Percentiles rank a stretch among this genome's conserved stretches.
phyloP scores from a whole-genome alignment of 64 coral and sea anemone genomes.

The Hydrozoanthus tunicans region DNA sequence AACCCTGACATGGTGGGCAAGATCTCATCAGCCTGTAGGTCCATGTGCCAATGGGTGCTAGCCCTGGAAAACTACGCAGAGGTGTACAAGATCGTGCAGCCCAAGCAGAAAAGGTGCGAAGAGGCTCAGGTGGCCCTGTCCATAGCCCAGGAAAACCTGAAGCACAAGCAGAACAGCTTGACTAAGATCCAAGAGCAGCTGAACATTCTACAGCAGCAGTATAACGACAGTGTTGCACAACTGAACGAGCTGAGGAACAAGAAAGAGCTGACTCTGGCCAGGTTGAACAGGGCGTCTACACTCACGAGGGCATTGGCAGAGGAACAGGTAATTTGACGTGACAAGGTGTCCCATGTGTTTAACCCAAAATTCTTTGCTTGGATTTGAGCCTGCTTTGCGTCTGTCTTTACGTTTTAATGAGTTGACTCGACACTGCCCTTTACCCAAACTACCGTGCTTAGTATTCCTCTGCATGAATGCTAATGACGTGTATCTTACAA shows the following conservation, averaged over 20 bases:
- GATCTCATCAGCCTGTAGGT: constrained; percentile 90
- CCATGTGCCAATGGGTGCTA: constrained; percentile 96
- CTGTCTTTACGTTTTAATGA: too few species aligned
- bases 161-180: constrained; percentile 86
- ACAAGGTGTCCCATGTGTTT: too few species aligned
- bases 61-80: constrained; percentile 95
- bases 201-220: constrained; percentile 76
- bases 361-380: too few species aligned
- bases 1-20: constrained; percentile 92
- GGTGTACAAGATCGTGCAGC: constrained; percentile 91
- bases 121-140: constrained; percentile 75
- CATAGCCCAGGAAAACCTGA: constrained; percentile 82
- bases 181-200: constrained; percentile 81
- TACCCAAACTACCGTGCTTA: too few species aligned
- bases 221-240: constrained; percentile 78
- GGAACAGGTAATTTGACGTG: constrained; percentile 70
- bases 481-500: too few species aligned
- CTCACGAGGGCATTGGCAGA: constrained; percentile 76
- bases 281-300: constrained; percentile 80
- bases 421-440: too few species aligned
- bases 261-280: constrained; percentile 76
- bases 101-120: constrained; percentile 89
- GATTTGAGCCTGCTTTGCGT: too few species aligned
- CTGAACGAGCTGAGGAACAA: constrained; percentile 85
- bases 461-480: too few species aligned